These are phyloP conservation scores for Rhagonycha lutea DNA, from an alignment of 2,888 invertebrate species.

Conservation along the genomic window DNA sequence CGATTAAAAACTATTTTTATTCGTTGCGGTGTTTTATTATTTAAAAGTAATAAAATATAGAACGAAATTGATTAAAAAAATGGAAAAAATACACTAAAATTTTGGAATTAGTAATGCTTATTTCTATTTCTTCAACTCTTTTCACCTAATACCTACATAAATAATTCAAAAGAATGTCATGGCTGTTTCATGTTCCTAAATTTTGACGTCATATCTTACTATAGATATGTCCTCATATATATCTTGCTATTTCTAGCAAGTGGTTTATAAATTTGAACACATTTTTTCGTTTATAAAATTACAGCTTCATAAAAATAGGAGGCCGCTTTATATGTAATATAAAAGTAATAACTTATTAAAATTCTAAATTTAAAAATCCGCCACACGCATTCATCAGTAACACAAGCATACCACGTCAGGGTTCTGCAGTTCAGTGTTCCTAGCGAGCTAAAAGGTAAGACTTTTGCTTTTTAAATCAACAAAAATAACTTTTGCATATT, in stretches of 20 bases:
- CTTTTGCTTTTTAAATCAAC: neutral
- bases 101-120: conserved; percentile 19
- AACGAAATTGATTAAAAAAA: neutral
- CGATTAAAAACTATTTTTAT: neutral
- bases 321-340: neutral
- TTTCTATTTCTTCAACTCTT: conserved; percentile 21
- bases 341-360: conserved; percentile 6
- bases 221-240: conserved; percentile 42
- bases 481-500: neutral
- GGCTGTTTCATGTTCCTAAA: conserved; percentile 29
- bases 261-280: conserved; percentile 5
- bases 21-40: neutral
- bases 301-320: neutral
- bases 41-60: neutral
- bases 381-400: conserved; percentile 19
- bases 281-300: neutral
- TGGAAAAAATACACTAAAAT: neutral
- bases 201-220: conserved; percentile 42
- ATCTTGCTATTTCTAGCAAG: conserved; percentile 27
- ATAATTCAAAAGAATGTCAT: conserved; percentile 22
- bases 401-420: neutral
- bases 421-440: neutral
- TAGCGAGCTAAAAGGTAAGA: neutral
- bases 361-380: conserved; percentile 18
- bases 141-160: conserved; percentile 13